Evolutionary conservation across 2,888 invertebrate species (phyloP), one percentile per base, ranked within the genome.

Genomic region (Erynnis tages): DNA sequence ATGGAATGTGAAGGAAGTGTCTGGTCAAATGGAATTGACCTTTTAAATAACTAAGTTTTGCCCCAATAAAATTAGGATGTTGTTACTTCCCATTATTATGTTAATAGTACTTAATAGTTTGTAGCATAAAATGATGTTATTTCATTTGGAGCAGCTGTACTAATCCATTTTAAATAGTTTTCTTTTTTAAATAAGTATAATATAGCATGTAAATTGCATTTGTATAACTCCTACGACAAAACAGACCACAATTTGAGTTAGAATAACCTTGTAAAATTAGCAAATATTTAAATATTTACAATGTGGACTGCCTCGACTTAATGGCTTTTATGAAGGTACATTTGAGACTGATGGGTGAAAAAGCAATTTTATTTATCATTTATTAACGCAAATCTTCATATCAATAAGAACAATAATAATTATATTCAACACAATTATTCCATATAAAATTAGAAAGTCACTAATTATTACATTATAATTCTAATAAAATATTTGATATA

Each of bases 201-300:
- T 41, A 54, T 37, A 14, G 34, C 14, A 53, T 58, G 55, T 44
- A 41, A 54, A 53, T 53, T 50, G 53, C 34, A 54, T 54, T 48
- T 44, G 47, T 49, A 27, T 47, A 46, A 53, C 56, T 57, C 59
- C 53, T 37, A 54, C 35, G 54, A 67, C 61, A 62, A 44, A 52
- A 54, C 54, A 56, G 62, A 60, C 57, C 54, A 56, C 53, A 60
- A 62, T 67, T 71, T 66, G 58, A 59, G 63, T 63, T 63, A 73
- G 59, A 69, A 69, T 70, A 73, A 68, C 80, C 78, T 81, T 78
- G 73, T 57, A 48, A 70, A 74, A 79, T 72, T 77, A 68, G 69
- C 72, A 78, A 77, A 74, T 73, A 77, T 76, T 79, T 70, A 75
- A 77, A 79, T 73, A 68, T 71, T 67, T 67, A 69, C 66, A 73